Conservation (phyloP, 37 sponge, comb jelly and placozoan genomes). For the Ianthella basta region DNA sequence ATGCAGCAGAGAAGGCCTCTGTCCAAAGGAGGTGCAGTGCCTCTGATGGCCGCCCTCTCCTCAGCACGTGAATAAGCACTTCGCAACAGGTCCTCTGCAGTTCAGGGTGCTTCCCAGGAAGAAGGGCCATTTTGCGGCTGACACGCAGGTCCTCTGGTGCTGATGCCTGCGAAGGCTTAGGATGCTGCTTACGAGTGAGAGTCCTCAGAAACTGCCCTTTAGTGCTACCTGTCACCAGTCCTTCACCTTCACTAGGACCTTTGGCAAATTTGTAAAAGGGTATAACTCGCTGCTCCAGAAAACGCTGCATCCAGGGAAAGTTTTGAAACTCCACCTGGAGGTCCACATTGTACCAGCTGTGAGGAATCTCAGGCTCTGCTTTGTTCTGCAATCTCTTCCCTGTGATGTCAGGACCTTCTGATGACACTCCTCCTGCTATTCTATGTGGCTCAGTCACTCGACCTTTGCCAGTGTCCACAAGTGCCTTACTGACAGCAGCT, state of each 20-base stretch:
- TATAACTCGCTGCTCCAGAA: background rate
- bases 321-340: background rate
- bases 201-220: background rate
- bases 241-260: background rate
- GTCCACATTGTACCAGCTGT: constrained; percentile 21
- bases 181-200: background rate
- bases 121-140: constrained; percentile 1
- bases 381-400: background rate
- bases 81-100: background rate
- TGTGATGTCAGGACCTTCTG: background rate
- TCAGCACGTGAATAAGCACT: constrained; percentile 26
- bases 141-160: background rate
- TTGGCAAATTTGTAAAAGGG: background rate
- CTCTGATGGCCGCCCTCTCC: background rate
- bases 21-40: background rate
- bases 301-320: background rate
- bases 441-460: no score
- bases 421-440: no score
- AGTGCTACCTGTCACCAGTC: no score
- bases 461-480: background rate
- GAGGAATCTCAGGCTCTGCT: background rate
- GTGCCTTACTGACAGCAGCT: no score
- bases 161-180: background rate
- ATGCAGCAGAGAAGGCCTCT: constrained; percentile 1
- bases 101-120: constrained; percentile 2